phyloP scores from a whole-genome alignment of 2,888 invertebrate species.

The Trichacis sp. region DNA sequence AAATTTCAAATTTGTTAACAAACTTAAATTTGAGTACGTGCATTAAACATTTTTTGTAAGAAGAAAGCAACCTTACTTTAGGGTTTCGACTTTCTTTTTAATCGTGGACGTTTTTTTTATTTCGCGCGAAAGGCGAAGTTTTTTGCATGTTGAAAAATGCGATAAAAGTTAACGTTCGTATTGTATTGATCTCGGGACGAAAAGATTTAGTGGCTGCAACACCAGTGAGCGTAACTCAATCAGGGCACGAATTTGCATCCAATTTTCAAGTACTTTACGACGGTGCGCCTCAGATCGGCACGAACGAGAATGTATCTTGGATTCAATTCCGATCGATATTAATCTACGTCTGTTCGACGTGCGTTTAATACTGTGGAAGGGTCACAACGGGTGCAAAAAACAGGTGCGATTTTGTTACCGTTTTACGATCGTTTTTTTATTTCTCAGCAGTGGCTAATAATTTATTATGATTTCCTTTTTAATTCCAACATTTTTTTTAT shows the following conservation, averaged over 20 bases:
- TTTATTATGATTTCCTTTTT: too few relatives aligned
- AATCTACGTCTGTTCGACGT: constrained; percentile 35
- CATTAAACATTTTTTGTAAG: too few relatives aligned
- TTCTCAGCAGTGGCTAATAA: too few relatives aligned
- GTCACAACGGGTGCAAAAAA: constrained; percentile 16
- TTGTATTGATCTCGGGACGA: neutral
- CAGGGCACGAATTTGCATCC: constrained; percentile 44
- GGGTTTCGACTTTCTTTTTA: too few relatives aligned
- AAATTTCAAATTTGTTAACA: too few relatives aligned
- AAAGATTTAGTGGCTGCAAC: neutral
- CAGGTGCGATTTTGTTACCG: constrained; percentile 26
- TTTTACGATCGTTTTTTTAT: neutral
- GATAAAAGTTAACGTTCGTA: neutral
- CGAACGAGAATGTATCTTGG: constrained; percentile 32
- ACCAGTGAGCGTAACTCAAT: constrained; percentile 42
- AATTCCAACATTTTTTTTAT: too few relatives aligned
- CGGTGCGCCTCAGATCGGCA: constrained; percentile 19
- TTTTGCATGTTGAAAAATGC: neutral
- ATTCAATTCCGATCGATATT: constrained; percentile 45
- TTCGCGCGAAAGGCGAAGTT: neutral
- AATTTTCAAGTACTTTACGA: constrained; percentile 45
- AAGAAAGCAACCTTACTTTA: too few relatives aligned
- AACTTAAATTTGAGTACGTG: too few relatives aligned
- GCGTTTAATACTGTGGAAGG: constrained; percentile 17
- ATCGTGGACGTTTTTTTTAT: too few relatives aligned